Evolutionary conservation across 2,113 vertebrate species (phyloP).

Genomic region (Tragelaphus imberbis): DNA sequence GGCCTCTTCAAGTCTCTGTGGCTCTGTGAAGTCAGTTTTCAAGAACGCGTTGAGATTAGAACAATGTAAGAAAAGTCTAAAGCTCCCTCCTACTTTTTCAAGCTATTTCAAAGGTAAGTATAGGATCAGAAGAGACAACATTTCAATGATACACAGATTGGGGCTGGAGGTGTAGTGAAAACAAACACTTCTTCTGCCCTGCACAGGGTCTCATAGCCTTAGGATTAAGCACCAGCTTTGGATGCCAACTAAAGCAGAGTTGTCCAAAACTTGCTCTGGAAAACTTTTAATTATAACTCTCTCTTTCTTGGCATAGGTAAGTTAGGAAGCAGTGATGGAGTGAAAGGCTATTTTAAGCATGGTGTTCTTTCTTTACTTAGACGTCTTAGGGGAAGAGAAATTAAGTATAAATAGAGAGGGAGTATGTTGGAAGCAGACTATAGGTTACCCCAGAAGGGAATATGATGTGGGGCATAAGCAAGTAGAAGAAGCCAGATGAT

Average conservation of each 20-base stretch:
- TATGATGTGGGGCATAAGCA: not conserved
- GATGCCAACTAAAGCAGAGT: not conserved
- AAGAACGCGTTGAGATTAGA: not conserved
- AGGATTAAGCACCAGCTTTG: not conserved
- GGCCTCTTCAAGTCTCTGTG: not conserved
- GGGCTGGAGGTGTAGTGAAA: not conserved
- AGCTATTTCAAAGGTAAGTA: not conserved
- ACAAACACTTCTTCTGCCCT: not conserved
- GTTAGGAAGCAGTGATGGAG: not conserved
- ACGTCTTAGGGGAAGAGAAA: not conserved
- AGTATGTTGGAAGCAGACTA: not conserved
- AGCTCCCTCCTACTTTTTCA: not conserved
- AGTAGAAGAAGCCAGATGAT: not conserved
- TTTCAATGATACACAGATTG: not conserved
- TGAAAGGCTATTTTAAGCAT: not conserved
- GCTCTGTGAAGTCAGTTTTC: not conserved
- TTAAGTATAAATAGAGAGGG: not conserved
- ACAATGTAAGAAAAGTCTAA: not conserved
- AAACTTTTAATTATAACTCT: not conserved
- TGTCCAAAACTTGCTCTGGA: not conserved
- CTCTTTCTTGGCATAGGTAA: not conserved
- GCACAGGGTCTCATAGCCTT: not conserved
- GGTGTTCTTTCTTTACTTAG: not conserved
- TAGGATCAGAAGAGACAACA: not conserved
- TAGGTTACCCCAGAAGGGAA: not conserved